phyloP scores from a whole-genome alignment of 2,888 invertebrate genomes.

The Cheilosia vulpina region DNA sequence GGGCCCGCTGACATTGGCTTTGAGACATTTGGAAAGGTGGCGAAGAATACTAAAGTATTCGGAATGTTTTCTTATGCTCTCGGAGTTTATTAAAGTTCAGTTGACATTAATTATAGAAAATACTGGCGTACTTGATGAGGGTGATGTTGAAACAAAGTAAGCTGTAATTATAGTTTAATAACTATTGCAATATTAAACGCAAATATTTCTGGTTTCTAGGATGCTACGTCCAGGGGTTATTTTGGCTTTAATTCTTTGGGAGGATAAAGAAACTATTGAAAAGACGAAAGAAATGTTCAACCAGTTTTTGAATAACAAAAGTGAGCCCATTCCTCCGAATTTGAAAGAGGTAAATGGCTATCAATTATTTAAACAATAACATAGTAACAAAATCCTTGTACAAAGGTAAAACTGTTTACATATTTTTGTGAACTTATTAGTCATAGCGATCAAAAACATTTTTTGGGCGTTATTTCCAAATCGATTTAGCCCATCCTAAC shows the following conservation, averaged over 20 bases:
- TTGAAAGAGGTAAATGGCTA: conserved; percentile 80
- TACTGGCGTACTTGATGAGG: conserved; percentile 82
- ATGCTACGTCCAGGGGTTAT: conserved; percentile 82
- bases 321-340: conserved; percentile 81
- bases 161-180: neutral
- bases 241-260: conserved; percentile 83
- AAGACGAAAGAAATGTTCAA: conserved; percentile 82
- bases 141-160: conserved; percentile 81
- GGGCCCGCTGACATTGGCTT: conserved; percentile 82
- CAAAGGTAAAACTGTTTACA: too few species aligned
- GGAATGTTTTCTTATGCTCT: conserved; percentile 83
- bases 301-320: conserved; percentile 81
- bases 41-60: conserved; percentile 84
- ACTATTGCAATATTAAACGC: neutral
- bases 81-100: conserved; percentile 83
- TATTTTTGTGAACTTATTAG: too few species aligned
- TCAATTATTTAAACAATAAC: too few species aligned
- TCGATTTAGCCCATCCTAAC: too few species aligned
- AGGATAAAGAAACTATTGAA: conserved; percentile 82
- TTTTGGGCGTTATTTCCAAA: too few species aligned
- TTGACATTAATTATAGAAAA: conserved; percentile 81
- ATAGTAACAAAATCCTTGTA: too few species aligned
- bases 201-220: conserved; percentile 75
- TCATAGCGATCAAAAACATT: too few species aligned
- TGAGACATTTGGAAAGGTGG: conserved; percentile 83